Conservation (phyloP, 2,113 vertebrate genomes). For the Zosterops hypoxanthus region DNA sequence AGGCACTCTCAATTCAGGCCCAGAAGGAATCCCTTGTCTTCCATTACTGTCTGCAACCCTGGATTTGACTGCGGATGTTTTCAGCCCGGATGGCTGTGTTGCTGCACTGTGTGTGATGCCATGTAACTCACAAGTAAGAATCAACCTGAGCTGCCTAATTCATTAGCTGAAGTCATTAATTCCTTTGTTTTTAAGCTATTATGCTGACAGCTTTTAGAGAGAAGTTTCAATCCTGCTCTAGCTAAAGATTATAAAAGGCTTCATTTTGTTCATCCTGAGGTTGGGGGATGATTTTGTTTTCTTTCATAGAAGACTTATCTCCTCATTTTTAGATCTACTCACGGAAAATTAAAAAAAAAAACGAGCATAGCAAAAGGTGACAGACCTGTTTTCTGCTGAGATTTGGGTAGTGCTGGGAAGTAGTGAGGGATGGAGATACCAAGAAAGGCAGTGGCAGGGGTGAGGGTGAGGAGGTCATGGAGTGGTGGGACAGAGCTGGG, state of each 20-base stretch:
- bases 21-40: neutral
- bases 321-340: neutral
- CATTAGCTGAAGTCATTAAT: neutral
- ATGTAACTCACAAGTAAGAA: neutral
- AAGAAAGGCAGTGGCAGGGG: neutral
- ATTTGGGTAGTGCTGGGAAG: neutral
- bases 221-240: neutral
- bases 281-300: neutral
- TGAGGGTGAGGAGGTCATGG: accelerated
- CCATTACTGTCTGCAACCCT: neutral
- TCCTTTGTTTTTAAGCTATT: neutral
- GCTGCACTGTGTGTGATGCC: neutral
- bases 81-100: neutral
- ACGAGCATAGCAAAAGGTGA: neutral
- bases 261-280: neutral
- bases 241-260: neutral
- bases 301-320: neutral
- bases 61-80: neutral
- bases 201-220: neutral
- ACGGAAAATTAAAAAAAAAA: neutral
- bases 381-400: neutral
- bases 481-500: neutral
- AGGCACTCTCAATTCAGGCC: neutral
- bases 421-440: neutral
- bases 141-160: neutral